A percentile compares a stretch with the other conserved stretches of the same genome.
Conservation (phyloP, 2,113 vertebrate species). For the Miniopterus natalensis region DNA sequence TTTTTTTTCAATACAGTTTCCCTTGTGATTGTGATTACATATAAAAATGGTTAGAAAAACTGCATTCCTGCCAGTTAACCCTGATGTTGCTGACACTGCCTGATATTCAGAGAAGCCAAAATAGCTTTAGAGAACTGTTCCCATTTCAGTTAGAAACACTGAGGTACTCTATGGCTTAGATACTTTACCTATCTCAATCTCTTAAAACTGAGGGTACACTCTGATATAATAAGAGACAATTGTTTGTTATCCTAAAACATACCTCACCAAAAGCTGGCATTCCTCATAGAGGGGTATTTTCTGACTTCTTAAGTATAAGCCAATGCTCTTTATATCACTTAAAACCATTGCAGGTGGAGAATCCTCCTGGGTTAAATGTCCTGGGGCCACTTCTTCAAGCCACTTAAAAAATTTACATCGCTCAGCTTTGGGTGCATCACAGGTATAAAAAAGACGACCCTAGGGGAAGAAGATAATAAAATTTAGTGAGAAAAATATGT, state of each 20-base stretch:
- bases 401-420: constrained; percentile 90
- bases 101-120: background rate
- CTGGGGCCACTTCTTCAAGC: constrained; percentile 85
- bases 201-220: background rate
- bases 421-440: constrained; percentile 87
- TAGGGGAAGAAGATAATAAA: constrained; percentile 62
- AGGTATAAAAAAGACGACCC: constrained; percentile 90
- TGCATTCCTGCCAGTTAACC: background rate
- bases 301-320: constrained; percentile 87
- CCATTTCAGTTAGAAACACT: background rate
- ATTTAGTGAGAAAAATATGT: background rate
- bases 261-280: constrained; percentile 90
- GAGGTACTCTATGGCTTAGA: background rate
- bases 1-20: background rate
- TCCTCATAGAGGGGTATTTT: constrained; percentile 88
- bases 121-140: background rate
- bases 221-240: background rate
- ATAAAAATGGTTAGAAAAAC: background rate
- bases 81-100: background rate
- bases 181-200: background rate
- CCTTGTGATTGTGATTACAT: background rate
- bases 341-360: constrained; percentile 70
- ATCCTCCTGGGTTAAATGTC: constrained; percentile 36
- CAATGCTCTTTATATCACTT: constrained; percentile 86
- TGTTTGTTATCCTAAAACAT: constrained; percentile 29